Conservation (phyloP, 2,888 invertebrate genomes). For the Meghimatium bilineatum region DNA sequence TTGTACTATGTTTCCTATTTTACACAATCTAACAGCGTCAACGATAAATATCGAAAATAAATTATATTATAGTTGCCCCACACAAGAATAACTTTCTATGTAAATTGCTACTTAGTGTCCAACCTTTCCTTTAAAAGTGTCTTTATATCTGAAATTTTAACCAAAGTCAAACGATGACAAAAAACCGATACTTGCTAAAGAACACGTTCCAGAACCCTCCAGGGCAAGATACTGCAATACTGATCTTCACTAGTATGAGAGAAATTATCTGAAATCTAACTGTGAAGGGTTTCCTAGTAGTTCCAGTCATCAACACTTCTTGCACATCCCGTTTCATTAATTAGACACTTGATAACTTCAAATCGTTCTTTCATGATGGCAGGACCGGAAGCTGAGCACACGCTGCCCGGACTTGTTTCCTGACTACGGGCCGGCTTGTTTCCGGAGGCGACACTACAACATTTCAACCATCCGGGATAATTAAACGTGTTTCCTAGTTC, state of each 20-base stretch:
- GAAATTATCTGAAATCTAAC: slow-evolving; percentile 39
- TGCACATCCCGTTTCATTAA: slow-evolving; percentile 37
- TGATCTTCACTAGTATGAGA: slow-evolving; percentile 8
- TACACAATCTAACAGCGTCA: no score
- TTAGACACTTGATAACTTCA: slow-evolving; percentile 45
- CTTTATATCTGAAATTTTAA: background rate
- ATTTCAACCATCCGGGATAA: slow-evolving; percentile 18
- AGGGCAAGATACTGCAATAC: background rate
- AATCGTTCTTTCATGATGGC: slow-evolving; percentile 25
- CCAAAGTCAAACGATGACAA: background rate
- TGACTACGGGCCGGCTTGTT: slow-evolving; percentile 37
- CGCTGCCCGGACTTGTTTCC: slow-evolving; percentile 47
- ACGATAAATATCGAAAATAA: no score
- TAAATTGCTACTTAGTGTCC: slow-evolving; percentile 26
- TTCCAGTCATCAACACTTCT: slow-evolving; percentile 45
- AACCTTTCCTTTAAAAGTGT: background rate
- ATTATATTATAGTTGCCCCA: no score
- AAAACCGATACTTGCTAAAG: slow-evolving; percentile 17
- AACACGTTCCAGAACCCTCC: slow-evolving; percentile 27
- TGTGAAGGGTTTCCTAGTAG: slow-evolving; percentile 41
- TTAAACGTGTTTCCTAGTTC: slow-evolving; percentile 22
- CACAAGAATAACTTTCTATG: slow-evolving; percentile 8
- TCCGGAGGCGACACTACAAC: slow-evolving; percentile 32
- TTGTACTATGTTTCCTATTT: no score
- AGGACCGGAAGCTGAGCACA: slow-evolving; percentile 42